Evolutionary conservation across 2,113 vertebrate species (phyloP), one percentile per base, ranked within the genome.

Genomic region (Cyanoramphus novaezelandiae): DNA sequence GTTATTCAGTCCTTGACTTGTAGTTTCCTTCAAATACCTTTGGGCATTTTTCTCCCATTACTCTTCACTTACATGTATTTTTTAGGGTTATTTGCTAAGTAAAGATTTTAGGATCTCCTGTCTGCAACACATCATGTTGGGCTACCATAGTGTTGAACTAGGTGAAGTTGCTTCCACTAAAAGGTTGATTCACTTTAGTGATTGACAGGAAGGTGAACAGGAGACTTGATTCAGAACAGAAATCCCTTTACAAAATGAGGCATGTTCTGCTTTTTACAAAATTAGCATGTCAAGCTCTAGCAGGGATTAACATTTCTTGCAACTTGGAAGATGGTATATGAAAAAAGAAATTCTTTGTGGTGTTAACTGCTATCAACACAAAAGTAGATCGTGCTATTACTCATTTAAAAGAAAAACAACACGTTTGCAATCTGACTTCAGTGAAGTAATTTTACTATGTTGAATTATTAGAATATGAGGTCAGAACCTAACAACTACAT

Each of bases 241-340:
- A 94, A 95, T 87, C 47, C 15, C 24, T 86, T 71, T 78, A 75
- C 67, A 79, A 80, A 83, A 62, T 79, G 27, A 59, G 44, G 23
- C n/a, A 7, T 43, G 49, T 89, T 92, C 55, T 90, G 81, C 69
- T 86, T 92, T 95, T 87, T 79, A 62, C 47, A 50, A 91, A 96
- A 96, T 94, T 60, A 92, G 72, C 35, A 94, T 21, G 15, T 35
- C 20, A n/a, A 85, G 39, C 27, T 92, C 47, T 65, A 49, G 46
- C 8, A 72, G 31, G 20, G 33, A 49, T 84, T 85, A 86, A 77
- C n/a, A n/a, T 62, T 63, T 81, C 87, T 80, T 89, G 67, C 37
- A 62, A 44, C 17, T 80, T 37, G 49, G 74, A 92, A 82, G 33
- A 41, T 35, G 9, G 9, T 77, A 13, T 69, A 63, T 3, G 2